Evolutionary conservation across 2,113 vertebrate genomes (phyloP).

Genomic region (Silurus meridionalis): DNA sequence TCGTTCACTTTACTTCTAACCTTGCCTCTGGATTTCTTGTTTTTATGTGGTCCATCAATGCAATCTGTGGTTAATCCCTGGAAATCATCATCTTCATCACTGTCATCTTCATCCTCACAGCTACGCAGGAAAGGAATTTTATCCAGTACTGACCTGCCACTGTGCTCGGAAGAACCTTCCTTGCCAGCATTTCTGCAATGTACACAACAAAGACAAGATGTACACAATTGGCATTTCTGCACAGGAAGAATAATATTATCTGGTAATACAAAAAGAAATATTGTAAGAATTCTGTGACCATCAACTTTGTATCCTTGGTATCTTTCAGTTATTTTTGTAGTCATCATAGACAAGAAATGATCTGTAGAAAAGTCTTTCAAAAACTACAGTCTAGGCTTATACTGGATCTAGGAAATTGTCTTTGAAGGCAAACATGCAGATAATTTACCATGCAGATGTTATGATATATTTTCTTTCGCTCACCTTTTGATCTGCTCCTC

Average conservation of each 20-base stretch:
- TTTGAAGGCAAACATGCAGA: not conserved
- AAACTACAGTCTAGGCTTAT: not conserved
- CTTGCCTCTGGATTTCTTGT: conserved; percentile 78
- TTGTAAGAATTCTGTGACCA: not conserved
- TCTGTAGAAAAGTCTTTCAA: not conserved
- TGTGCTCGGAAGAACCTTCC: conserved; percentile 75
- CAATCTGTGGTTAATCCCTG: conserved; percentile 77
- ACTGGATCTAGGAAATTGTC: not conserved
- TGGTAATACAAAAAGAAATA: not conserved
- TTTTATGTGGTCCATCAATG: conserved; percentile 78
- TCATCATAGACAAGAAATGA: not conserved
- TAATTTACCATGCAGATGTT: not conserved
- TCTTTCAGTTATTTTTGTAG: not conserved
- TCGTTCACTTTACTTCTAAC: conserved; percentile 38
- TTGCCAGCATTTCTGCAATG: conserved; percentile 81
- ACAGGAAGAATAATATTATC: not conserved
- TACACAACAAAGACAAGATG: not conserved
- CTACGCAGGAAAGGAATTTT: conserved; percentile 84
- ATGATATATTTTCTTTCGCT: conserved; percentile 24
- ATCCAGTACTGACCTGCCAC: conserved; percentile 75
- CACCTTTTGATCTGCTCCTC: conserved; percentile 91
- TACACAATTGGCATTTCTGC: not conserved
- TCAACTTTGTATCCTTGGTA: not conserved
- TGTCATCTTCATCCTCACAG: conserved; percentile 87
- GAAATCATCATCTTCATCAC: conserved; percentile 85